These are phyloP conservation scores for Cyprinodon tularosa DNA, from an alignment of 2,113 vertebrate genomes.

Conservation along the genomic window DNA sequence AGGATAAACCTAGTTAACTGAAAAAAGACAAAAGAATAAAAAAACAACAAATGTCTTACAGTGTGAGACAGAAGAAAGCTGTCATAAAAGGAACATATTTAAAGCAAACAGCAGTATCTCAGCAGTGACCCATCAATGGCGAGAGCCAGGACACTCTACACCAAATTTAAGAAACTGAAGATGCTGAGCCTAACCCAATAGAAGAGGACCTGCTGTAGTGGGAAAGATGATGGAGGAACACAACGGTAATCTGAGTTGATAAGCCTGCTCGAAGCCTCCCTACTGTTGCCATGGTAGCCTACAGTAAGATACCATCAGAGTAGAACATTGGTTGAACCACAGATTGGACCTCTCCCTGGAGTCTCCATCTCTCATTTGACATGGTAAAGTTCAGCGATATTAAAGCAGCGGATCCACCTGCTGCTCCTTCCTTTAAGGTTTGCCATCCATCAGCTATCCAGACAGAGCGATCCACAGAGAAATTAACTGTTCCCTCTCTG, in stretches of 20 bases:
- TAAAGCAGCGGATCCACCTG: slow-evolving; percentile 1
- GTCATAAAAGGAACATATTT: too few relatives aligned
- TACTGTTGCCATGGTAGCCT: slow-evolving; percentile 17
- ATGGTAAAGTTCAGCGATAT: slow-evolving; percentile 5
- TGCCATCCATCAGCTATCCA: slow-evolving; percentile 4
- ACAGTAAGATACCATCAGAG: slow-evolving; percentile 6
- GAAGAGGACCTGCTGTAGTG: background rate
- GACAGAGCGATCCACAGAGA: slow-evolving; percentile 1
- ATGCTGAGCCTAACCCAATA: background rate
- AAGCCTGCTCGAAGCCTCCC: background rate
- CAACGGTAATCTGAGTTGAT: background rate
- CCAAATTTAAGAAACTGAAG: background rate
- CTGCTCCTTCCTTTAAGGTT: slow-evolving; percentile 2
- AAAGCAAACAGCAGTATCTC: background rate
- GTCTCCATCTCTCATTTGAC: slow-evolving; percentile 3
- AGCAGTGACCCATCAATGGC: background rate
- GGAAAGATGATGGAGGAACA: background rate
- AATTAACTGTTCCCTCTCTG: background rate
- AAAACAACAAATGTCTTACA: too few relatives aligned
- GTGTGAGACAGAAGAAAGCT: too few relatives aligned
- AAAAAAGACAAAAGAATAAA: too few relatives aligned
- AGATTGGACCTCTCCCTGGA: slow-evolving; percentile 8
- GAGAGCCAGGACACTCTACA: background rate
- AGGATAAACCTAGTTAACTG: too few relatives aligned
- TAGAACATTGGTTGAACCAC: background rate